Evolutionary conservation across 1,140 invertebrate genomes (phyloP).

Genomic region (Bombus vancouverensis): DNA sequence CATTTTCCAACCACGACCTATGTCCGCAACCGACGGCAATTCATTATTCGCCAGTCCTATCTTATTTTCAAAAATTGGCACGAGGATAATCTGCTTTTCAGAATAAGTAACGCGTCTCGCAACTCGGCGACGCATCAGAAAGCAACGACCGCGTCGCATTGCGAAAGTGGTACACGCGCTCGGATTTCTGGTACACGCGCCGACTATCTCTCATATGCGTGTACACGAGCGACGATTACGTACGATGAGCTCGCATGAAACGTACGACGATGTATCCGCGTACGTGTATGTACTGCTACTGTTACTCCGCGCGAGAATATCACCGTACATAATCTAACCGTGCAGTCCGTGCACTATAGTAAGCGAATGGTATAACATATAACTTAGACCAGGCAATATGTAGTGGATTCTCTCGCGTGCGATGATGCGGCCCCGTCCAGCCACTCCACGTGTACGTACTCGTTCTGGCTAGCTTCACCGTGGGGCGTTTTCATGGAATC

Average conservation of each 20-base stretch:
- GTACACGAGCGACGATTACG: background rate
- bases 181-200: background rate
- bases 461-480: background rate
- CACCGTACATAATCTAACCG: background rate
- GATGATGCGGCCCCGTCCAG: constrained; percentile 18
- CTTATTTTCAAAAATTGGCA: background rate
- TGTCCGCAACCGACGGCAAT: background rate
- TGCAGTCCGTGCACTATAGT: background rate
- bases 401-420: constrained; percentile 8
- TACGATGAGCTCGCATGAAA: background rate
- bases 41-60: background rate
- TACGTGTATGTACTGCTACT: no score
- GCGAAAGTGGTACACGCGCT: background rate
- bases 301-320: background rate
- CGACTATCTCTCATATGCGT: background rate
- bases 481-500: constrained; percentile 58
- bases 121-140: background rate
- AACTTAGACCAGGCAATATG: constrained; percentile 29
- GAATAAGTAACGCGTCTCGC: background rate
- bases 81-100: background rate
- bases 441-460: background rate
- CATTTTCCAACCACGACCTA: background rate
- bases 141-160: background rate
- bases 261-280: background rate
- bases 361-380: background rate